Conservation (phyloP, 1,140 invertebrate genomes). For the Drosophila pruinosa region DNA sequence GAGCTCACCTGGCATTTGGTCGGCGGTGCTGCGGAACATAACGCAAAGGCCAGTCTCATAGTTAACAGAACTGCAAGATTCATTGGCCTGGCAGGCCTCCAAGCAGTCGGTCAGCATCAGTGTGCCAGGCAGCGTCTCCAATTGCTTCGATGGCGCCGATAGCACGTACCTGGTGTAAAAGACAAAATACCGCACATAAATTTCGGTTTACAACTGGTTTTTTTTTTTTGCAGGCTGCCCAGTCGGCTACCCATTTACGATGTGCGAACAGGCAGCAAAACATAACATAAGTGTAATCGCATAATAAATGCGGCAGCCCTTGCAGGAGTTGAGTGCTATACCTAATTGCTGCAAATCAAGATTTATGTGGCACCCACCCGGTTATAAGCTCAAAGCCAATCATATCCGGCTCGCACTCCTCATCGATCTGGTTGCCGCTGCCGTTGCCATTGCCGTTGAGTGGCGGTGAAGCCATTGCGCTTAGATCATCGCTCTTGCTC, state of each 20-base stretch:
- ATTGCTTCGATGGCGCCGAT: constrained; percentile 93
- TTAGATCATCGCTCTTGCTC: constrained; percentile 49
- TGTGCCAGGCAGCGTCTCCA: constrained; percentile 94
- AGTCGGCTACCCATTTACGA: constrained; percentile 58
- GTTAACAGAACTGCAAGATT: constrained; percentile 95
- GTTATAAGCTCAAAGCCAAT: constrained; percentile 96
- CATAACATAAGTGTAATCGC: too few relatives aligned
- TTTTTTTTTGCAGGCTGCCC: too few relatives aligned
- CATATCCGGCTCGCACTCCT: constrained; percentile 93
- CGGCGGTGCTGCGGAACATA: constrained; percentile 91
- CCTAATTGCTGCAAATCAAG: constrained; percentile 74
- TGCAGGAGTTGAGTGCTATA: too few relatives aligned
- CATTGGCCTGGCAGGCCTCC: constrained; percentile 94
- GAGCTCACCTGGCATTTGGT: constrained; percentile 92
- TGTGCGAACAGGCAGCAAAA: constrained; percentile 51
- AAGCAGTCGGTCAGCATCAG: constrained; percentile 96
- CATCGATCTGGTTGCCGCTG: constrained; percentile 82
- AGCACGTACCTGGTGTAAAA: constrained; percentile 89
- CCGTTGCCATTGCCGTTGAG: too few relatives aligned
- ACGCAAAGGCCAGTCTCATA: constrained; percentile 98
- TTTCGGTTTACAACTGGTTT: constrained; percentile 36
- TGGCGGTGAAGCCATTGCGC: constrained; percentile 25
- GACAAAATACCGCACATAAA: constrained; percentile 68
- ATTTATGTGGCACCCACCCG: constrained; percentile 83
- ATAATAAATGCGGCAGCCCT: too few relatives aligned